These are phyloP conservation scores for Ophioninae sp. DNA, from an alignment of 2,888 invertebrate species.

Conservation along the genomic window DNA sequence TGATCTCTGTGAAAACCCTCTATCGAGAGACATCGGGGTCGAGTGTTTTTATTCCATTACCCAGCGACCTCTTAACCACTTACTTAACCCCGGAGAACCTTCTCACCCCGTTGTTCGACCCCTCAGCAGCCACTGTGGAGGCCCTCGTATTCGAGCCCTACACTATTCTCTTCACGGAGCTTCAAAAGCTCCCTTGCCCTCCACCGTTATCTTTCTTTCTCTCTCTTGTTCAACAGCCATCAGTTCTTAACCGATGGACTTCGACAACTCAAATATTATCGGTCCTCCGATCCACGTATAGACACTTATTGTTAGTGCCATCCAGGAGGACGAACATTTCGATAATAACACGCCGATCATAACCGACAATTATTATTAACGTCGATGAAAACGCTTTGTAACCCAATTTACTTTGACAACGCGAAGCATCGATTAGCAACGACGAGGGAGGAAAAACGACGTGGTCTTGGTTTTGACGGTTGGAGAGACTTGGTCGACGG, in stretches of 20 bases:
- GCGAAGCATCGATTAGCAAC: slow-evolving; percentile 12
- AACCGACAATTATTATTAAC: slow-evolving; percentile 32
- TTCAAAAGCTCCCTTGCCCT: slow-evolving; percentile 15
- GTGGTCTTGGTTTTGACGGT: too few species aligned
- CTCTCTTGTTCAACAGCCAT: slow-evolving; percentile 68
- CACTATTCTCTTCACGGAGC: slow-evolving; percentile 19
- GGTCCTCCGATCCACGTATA: slow-evolving; percentile 57
- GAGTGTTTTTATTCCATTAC: slow-evolving; percentile 81
- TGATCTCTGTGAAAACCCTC: slow-evolving; percentile 52
- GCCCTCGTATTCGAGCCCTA: slow-evolving; percentile 30
- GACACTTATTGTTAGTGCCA: slow-evolving; percentile 26
- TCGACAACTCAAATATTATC: slow-evolving; percentile 79
- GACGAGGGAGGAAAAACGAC: too few species aligned
- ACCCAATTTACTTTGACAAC: slow-evolving; percentile 36
- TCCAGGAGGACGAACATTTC: slow-evolving; percentile 19
- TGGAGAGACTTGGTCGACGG: too few species aligned
- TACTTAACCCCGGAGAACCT: slow-evolving; percentile 72
- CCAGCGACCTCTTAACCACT: slow-evolving; percentile 78
- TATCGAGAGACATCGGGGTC: slow-evolving; percentile 72
- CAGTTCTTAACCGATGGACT: slow-evolving; percentile 69
- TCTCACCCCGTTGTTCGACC: slow-evolving; percentile 64
- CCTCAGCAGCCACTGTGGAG: slow-evolving; percentile 22
- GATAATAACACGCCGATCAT: slow-evolving; percentile 39
- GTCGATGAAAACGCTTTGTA: slow-evolving; percentile 28
- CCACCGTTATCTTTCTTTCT: slow-evolving; percentile 53